Evolutionary conservation across 30 jellyfish, hydroid and myxozoan genomes (phyloP).

Genomic region (Pelagia noctiluca): DNA sequence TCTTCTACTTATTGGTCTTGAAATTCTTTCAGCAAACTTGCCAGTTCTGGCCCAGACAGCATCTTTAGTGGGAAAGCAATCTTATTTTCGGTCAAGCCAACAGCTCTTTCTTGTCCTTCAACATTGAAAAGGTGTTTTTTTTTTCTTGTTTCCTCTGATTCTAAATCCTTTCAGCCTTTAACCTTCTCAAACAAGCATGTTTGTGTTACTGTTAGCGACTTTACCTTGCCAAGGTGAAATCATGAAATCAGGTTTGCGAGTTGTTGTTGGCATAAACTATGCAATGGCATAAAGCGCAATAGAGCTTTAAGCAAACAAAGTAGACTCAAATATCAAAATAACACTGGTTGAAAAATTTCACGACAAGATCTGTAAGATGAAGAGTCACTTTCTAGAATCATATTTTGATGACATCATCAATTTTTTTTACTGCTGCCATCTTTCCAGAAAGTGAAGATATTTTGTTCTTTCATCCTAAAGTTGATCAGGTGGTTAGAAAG

Average conservation of each 20-base stretch:
- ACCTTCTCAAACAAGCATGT: neutral
- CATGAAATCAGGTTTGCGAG: neutral
- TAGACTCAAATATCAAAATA: no score
- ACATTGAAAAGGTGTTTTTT: neutral
- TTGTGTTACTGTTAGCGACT: neutral
- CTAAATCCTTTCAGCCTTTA: neutral
- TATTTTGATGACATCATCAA: slow-evolving; percentile 8
- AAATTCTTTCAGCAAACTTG: neutral
- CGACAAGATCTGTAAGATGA: no score
- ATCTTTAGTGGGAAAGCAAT: slow-evolving; percentile 9
- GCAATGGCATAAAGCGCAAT: slow-evolving; percentile 1
- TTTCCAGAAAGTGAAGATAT: neutral
- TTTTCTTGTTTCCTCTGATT: neutral
- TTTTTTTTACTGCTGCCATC: neutral
- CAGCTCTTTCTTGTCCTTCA: slow-evolving; percentile 14
- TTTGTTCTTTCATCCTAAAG: neutral
- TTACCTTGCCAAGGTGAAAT: neutral
- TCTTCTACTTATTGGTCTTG: neutral
- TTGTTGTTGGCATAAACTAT: neutral
- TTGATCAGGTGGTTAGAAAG: neutral
- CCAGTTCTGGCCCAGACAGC: slow-evolving; percentile 15
- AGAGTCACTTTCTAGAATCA: neutral
- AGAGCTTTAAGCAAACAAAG: no score
- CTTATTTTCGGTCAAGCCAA: slow-evolving; percentile 31
- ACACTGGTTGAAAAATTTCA: no score